Base-by-base conservation (phyloP, 2,113 vertebrate genomes). In the Amphilophus citrinellus region DNA sequence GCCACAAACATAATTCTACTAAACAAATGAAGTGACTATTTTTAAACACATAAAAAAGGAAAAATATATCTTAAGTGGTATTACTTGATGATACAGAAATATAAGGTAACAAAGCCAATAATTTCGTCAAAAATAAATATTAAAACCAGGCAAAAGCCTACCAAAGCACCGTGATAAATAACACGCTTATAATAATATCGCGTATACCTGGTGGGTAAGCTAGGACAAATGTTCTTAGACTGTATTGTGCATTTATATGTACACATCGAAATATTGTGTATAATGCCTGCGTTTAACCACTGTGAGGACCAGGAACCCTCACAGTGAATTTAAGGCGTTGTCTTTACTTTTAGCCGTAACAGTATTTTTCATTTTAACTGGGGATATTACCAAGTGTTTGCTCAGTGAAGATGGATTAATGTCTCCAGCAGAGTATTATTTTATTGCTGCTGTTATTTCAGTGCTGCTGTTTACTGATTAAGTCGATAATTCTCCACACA, bases 401-500 rank as follows among this genome's bases (percentile, higher is more conserved):
- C 24, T 44, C 78, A 35, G 62, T 35, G 53, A 76, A 35, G 47
- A 83, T 15, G 57, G 50, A 75, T 84, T 56, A n/a, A 62, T 78
- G 63, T 37, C 42, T 80, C 39, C 39, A 6, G 59, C 13, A 17
- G 24, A 66, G 61, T 80, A 27, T 82, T 73, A 61, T 88, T 92
- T 27, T 22, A 63, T 71, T 44, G 47, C 22, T 22, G 22, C 22
- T 22, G 22, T 22, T 22, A 22, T 22, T 22, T 47, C 37, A 61
- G 85, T 71, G 24, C 81, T 81, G 24, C 66, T 71, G 66, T 71
- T 53, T 20, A 53, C 66, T 89, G 84, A 85, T 82, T 88, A 81
- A 82, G 84, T 83, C 79, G 77, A 84, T 80, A 80, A 83, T 86
- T 86, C 60, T 89, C 89, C 89, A 90, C 90, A 80, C 24, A 30